These are phyloP conservation scores for Echiichthys vipera DNA, from an alignment of 2,797 vertebrate species.

Conservation along the genomic window DNA sequence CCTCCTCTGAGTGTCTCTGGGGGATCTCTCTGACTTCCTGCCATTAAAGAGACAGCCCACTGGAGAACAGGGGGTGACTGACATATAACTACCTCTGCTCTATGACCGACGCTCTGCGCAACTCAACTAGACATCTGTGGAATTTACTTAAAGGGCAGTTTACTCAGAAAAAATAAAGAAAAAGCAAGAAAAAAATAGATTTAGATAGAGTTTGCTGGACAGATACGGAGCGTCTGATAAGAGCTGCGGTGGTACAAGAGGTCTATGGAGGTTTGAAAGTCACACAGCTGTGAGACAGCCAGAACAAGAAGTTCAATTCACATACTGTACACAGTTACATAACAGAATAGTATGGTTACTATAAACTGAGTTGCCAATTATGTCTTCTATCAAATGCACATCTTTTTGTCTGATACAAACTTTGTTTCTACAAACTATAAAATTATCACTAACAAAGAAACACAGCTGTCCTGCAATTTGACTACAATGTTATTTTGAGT, in stretches of 20 bases:
- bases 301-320: conserved; percentile 39
- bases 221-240: neutral
- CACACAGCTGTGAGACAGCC: conserved; percentile 42
- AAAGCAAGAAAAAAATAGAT: neutral
- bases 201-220: neutral
- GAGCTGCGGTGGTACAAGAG: neutral
- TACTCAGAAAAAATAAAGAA: conserved; percentile 13
- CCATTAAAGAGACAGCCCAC: conserved; percentile 82
- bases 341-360: conserved; percentile 20
- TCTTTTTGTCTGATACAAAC: neutral
- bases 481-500: neutral
- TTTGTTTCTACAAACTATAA: conserved; percentile 8
- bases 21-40: conserved; percentile 79
- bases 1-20: conserved; percentile 63
- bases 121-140: conserved; percentile 75
- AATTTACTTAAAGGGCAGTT: conserved; percentile 46
- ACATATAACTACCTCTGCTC: conserved; percentile 70
- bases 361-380: conserved; percentile 7
- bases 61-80: conserved; percentile 73
- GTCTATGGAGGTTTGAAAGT: neutral
- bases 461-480: neutral
- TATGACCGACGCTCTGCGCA: conserved; percentile 48
- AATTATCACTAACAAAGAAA: neutral
- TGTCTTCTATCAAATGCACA: neutral
- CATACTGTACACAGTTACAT: conserved; percentile 46